Conservation (phyloP, 2,797 vertebrate species). For the Tokudaia muenninki region DNA sequence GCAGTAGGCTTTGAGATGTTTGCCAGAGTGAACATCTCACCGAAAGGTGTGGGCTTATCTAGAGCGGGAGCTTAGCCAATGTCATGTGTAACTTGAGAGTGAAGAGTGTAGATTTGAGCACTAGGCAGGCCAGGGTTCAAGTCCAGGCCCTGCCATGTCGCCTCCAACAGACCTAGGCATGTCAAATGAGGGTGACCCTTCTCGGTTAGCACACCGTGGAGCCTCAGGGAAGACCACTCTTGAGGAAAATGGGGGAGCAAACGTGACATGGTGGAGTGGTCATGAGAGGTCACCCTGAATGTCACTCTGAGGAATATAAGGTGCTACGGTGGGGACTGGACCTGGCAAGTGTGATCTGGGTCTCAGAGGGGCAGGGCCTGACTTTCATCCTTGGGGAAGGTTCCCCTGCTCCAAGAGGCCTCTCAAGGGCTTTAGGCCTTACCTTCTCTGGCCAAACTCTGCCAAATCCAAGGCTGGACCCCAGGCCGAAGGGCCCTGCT, state of each 20-base stretch:
- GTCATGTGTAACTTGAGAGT: background rate
- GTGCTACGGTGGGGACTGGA: background rate
- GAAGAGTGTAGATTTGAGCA: background rate
- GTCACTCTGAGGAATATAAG: background rate
- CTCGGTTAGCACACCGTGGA: background rate
- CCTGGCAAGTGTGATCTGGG: background rate
- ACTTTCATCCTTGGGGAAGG: background rate
- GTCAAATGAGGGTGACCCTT: background rate
- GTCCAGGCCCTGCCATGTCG: background rate
- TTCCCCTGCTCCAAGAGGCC: background rate
- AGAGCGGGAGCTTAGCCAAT: no score
- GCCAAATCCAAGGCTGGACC: background rate
- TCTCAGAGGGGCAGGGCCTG: background rate
- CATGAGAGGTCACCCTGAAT: background rate
- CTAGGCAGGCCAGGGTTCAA: background rate
- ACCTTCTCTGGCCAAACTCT: background rate
- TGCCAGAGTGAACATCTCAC: background rate
- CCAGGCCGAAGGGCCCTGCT: background rate
- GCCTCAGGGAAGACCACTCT: background rate
- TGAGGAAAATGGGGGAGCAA: background rate
- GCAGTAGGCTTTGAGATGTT: background rate
- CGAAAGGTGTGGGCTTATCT: accelerated
- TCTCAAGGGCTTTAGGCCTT: accelerated
- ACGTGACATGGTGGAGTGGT: background rate
- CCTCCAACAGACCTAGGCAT: background rate